These are phyloP conservation scores for Nannoperca australis DNA, from an alignment of 2,797 vertebrate species.

Conservation along the genomic window DNA sequence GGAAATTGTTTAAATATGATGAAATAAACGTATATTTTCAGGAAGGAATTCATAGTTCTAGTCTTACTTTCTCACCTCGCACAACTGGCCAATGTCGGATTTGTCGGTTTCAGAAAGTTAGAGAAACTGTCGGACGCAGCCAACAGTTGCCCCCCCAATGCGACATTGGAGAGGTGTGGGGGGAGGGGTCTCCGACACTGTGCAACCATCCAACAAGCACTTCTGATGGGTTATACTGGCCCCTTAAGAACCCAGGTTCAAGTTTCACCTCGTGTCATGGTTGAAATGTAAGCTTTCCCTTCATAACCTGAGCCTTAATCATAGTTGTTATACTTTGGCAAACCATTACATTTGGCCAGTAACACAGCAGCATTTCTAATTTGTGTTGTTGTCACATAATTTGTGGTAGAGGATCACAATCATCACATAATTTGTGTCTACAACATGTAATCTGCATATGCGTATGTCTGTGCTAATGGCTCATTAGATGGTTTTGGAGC, in stretches of 20 bases:
- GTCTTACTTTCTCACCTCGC: too few species aligned
- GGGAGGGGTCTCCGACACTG: not conserved
- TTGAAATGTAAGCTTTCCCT: constrained; percentile 23
- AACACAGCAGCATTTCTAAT: constrained; percentile 22
- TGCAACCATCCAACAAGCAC: not conserved
- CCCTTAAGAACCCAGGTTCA: not conserved
- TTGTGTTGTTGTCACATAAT: constrained; percentile 35
- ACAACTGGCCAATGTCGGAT: not conserved
- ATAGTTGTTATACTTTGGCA: constrained; percentile 21
- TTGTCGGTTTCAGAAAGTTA: not conserved
- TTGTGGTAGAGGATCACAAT: constrained; percentile 37
- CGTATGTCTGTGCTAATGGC: constrained; percentile 16
- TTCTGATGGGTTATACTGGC: too few species aligned
- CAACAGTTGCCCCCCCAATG: too few species aligned
- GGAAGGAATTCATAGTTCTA: not conserved
- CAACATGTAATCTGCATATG: constrained; percentile 44
- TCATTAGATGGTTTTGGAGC: constrained; percentile 21
- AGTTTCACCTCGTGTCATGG: constrained; percentile 18
- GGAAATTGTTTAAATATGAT: not conserved
- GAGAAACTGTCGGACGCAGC: too few species aligned
- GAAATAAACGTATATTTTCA: not conserved
- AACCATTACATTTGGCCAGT: constrained; percentile 14
- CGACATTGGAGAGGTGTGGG: not conserved
- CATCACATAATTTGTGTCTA: constrained; percentile 20
- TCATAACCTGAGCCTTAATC: constrained; percentile 26